A percentile compares a stretch with the other conserved stretches of the same genome.
Conservation (phyloP, 2,797 vertebrate species). For the Acanthurus tractus region DNA sequence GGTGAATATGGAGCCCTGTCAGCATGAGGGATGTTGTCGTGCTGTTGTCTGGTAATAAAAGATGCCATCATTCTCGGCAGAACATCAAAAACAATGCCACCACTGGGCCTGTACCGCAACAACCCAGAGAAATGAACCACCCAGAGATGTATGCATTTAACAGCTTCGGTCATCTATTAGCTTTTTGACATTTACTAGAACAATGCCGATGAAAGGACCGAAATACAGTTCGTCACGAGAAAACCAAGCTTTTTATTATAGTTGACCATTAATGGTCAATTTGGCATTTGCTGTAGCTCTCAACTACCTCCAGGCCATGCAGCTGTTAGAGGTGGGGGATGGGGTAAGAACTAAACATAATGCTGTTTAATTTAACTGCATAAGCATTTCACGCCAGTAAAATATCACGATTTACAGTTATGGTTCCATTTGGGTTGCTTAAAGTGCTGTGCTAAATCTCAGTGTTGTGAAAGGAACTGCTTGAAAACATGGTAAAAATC, state of each 20-base stretch:
- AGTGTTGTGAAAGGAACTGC: slow-evolving; percentile 29
- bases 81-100: slow-evolving; percentile 54
- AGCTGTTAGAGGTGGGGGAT: slow-evolving; percentile 53
- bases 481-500: slow-evolving; percentile 47
- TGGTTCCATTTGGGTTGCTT: slow-evolving; percentile 46
- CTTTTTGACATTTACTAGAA: slow-evolving; percentile 69
- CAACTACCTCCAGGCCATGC: slow-evolving; percentile 61
- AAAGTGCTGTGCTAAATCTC: slow-evolving; percentile 58
- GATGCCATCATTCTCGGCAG: slow-evolving; percentile 69
- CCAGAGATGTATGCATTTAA: slow-evolving; percentile 41
- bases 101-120: slow-evolving; percentile 19
- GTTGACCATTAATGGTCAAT: slow-evolving; percentile 68
- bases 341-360: slow-evolving; percentile 36
- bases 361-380: slow-evolving; percentile 65
- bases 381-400: slow-evolving; percentile 61
- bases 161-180: slow-evolving; percentile 40
- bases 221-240: slow-evolving; percentile 63
- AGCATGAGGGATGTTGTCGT: slow-evolving; percentile 76
- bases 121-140: slow-evolving; percentile 46
- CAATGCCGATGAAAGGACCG: slow-evolving; percentile 18
- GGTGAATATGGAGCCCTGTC: slow-evolving; percentile 76
- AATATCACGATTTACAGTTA: slow-evolving; percentile 66
- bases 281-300: slow-evolving; percentile 65
- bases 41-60: slow-evolving; percentile 76
- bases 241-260: slow-evolving; percentile 67